Base-by-base conservation (phyloP, 2,888 invertebrate species). In the Drosophila greeni region DNA sequence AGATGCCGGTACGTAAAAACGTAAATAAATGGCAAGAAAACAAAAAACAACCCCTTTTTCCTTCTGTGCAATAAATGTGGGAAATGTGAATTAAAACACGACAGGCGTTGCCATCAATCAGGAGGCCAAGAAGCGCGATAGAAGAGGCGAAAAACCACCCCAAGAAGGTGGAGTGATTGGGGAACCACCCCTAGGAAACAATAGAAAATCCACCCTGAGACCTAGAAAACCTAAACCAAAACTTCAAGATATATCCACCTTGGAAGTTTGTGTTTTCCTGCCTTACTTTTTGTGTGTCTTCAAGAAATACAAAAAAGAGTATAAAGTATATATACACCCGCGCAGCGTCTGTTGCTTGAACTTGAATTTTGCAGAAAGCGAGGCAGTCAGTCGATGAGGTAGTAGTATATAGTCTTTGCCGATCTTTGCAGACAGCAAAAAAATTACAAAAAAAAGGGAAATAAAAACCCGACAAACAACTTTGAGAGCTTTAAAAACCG, bases 391-490 rank as follows among this genome's bases (percentile, higher is more conserved):
- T 11, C 34, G 24, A 33, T 47, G 45, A 47, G 45, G 45, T 47
- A 47, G 45, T 47, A 47, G 45, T 31, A 47, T 31, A 20, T 47
- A 29, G 43, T 1, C 26, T 47, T 18, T 20, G 45, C 45, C 31
- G 51, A 37, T 39, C 54, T 57, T 12, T 24, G 52, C 65, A 51
- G 68, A 66, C 33, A 29, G 47, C 37, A 47, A 52, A 33, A 45
- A 29, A 40, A 53, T 23, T 29, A 34, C 14, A 20, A 48, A 18
- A 37, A 29, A 37, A 72, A 23, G 14, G 45, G 31, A 29, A 54
- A 33, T n/a, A 53, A 45, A 70, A 81, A 81, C 84, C 68, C 56
- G 81, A 82, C 74, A 82, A 82, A 80, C 81, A 77, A 77, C 85
- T 81, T 83, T 49, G 42, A 36, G 48, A 69, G 80, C 67, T 75